Evolutionary conservation across 2,113 vertebrate genomes (phyloP).

Genomic region (Pyxicephalus adspersus): DNA sequence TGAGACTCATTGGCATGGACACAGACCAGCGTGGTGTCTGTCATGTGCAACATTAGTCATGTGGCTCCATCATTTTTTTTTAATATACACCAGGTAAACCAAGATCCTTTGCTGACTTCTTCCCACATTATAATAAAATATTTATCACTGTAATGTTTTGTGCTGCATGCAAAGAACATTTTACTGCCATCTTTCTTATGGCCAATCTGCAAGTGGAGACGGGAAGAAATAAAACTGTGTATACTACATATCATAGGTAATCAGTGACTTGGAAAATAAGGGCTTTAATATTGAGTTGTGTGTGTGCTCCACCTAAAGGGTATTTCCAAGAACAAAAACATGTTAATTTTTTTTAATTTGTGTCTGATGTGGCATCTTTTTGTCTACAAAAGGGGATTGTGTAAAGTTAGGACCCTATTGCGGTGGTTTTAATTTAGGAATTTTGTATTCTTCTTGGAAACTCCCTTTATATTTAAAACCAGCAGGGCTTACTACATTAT

Average conservation of each 20-base stretch:
- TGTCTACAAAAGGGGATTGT: no score
- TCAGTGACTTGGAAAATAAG: background rate
- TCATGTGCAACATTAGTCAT: background rate
- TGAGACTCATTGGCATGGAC: background rate
- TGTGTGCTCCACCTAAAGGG: no score
- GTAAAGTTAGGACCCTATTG: no score
- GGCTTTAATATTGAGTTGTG: background rate
- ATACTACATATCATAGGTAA: background rate
- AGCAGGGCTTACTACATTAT: background rate
- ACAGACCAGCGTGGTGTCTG: background rate
- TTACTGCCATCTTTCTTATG: background rate
- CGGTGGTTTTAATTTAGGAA: no score
- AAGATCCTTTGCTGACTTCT: background rate
- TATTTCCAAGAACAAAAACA: no score
- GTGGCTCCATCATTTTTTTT: background rate
- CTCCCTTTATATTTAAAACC: background rate
- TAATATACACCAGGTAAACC: constrained; percentile 4
- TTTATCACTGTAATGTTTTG: background rate
- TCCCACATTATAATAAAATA: background rate
- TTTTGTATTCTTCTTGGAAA: no score
- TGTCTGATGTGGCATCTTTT: no score
- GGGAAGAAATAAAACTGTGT: background rate
- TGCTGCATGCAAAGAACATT: constrained; percentile 33
- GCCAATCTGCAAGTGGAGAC: background rate
- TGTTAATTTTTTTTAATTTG: no score